A percentile compares a stretch with the other conserved stretches of the same genome.
These are phyloP conservation scores for Drosophila carrolli DNA, from an alignment of 1,140 invertebrate species.

Conservation along the genomic window DNA sequence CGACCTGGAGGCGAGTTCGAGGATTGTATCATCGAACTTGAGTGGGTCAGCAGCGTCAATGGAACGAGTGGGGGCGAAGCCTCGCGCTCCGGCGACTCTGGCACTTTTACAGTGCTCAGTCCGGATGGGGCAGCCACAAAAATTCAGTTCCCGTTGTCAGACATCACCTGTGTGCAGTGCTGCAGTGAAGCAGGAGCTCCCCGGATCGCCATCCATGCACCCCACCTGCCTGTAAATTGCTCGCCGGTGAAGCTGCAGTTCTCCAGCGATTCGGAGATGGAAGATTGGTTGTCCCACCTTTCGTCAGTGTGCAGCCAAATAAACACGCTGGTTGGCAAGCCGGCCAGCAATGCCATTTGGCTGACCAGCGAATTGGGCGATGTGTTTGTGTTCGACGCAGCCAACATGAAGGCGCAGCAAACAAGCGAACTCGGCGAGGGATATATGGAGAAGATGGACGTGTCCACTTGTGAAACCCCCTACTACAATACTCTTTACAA, in stretches of 20 bases:
- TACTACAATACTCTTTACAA: slow-evolving; percentile 86
- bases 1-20: slow-evolving; percentile 87
- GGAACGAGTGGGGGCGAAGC: slow-evolving; percentile 84
- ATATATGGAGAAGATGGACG: slow-evolving; percentile 89
- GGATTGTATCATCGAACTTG: slow-evolving; percentile 92
- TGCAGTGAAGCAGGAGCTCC: slow-evolving; percentile 92
- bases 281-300: slow-evolving; percentile 93
- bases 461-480: slow-evolving; percentile 89
- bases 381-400: slow-evolving; percentile 91
- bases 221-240: slow-evolving; percentile 86
- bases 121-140: slow-evolving; percentile 90
- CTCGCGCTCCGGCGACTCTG: slow-evolving; percentile 87
- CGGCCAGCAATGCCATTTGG: slow-evolving; percentile 91
- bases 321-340: slow-evolving; percentile 88
- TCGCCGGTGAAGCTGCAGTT: slow-evolving; percentile 90
- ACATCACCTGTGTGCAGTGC: slow-evolving; percentile 90
- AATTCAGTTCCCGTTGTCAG: slow-evolving; percentile 86
- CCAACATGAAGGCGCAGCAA: slow-evolving; percentile 83
- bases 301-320: slow-evolving; percentile 90
- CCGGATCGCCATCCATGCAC: slow-evolving; percentile 89
- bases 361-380: slow-evolving; percentile 91
- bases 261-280: slow-evolving; percentile 91
- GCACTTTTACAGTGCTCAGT: slow-evolving; percentile 91
- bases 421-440: slow-evolving; percentile 77
- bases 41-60: slow-evolving; percentile 88